Percentiles rank a stretch among this genome's conserved stretches.
phyloP scores from a whole-genome alignment of 2,888 invertebrate species.

The Aphidoletes aphidimyza region DNA sequence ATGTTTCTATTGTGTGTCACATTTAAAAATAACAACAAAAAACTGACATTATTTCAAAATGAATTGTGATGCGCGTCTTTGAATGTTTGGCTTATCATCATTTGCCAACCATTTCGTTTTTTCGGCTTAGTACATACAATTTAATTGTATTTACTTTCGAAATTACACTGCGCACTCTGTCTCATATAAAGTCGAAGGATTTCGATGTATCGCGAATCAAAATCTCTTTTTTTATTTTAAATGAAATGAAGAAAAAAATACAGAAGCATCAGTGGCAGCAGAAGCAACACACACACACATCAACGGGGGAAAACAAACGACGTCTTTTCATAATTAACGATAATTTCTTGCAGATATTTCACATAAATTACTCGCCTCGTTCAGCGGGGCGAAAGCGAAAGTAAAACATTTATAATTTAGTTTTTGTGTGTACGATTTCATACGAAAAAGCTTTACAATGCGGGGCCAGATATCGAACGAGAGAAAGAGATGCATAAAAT shows the following conservation, averaged over 20 bases:
- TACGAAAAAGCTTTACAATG: background rate
- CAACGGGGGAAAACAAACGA: constrained; percentile 50
- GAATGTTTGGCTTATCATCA: background rate
- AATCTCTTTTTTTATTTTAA: background rate
- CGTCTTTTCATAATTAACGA: constrained; percentile 43
- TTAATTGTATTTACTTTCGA: background rate
- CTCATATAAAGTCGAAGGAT: background rate
- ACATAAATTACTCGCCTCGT: constrained; percentile 51
- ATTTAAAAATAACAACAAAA: constrained; percentile 23
- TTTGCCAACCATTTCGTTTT: background rate
- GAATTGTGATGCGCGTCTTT: background rate
- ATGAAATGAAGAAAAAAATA: no score
- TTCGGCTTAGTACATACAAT: constrained; percentile 21
- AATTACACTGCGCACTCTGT: background rate
- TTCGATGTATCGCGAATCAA: background rate
- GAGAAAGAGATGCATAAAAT: constrained; percentile 36
- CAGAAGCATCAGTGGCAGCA: no score
- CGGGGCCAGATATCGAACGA: no score
- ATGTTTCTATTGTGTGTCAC: constrained; percentile 39
- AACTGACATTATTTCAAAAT: background rate
- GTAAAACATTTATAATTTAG: constrained; percentile 49
- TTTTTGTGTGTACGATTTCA: background rate
- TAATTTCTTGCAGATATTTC: constrained; percentile 51
- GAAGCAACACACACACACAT: no score
- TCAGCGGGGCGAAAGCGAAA: constrained; percentile 51